A percentile compares a stretch with the other conserved stretches of the same genome.
Conservation (phyloP, 1,140 invertebrate species). For the Zaprionus africanus region DNA sequence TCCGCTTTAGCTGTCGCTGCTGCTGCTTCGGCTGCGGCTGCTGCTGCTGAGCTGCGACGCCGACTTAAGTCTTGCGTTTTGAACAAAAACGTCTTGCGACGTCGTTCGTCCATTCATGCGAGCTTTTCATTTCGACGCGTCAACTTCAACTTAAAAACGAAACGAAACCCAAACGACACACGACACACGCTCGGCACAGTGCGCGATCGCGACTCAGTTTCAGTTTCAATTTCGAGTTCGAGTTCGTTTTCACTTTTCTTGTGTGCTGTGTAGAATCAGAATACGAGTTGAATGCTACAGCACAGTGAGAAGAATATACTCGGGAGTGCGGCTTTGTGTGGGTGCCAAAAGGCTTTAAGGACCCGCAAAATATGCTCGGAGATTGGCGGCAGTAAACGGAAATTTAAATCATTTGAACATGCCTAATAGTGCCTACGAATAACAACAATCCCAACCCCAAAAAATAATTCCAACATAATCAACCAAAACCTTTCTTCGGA, state of each 20-base stretch:
- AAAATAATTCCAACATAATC: neutral
- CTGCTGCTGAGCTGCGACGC: slow-evolving; percentile 39
- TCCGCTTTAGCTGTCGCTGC: slow-evolving; percentile 34
- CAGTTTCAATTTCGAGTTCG: slow-evolving; percentile 14
- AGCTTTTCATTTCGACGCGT: slow-evolving; percentile 84
- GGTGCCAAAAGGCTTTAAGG: neutral
- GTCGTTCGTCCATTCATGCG: slow-evolving; percentile 82
- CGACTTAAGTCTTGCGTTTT: slow-evolving; percentile 66
- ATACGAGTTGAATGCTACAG: slow-evolving; percentile 13
- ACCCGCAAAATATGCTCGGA: neutral
- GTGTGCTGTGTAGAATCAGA: slow-evolving; percentile 22
- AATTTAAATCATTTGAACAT: slow-evolving; percentile 12
- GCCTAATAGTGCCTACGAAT: neutral
- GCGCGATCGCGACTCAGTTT: slow-evolving; percentile 57
- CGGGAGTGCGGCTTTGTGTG: slow-evolving; percentile 10
- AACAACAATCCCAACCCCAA: neutral
- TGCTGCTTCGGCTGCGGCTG: slow-evolving; percentile 24
- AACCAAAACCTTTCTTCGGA: slow-evolving; percentile 31
- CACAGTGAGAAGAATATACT: slow-evolving; percentile 2
- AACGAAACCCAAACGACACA: slow-evolving; percentile 43
- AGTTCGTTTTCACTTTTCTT: slow-evolving; percentile 25
- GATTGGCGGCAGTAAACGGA: neutral
- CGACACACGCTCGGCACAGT: slow-evolving; percentile 74
- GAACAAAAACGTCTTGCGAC: slow-evolving; percentile 84
- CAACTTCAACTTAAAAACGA: slow-evolving; percentile 70